Conservation (phyloP, 1,140 invertebrate genomes). For the Carposina sasakii region DNA sequence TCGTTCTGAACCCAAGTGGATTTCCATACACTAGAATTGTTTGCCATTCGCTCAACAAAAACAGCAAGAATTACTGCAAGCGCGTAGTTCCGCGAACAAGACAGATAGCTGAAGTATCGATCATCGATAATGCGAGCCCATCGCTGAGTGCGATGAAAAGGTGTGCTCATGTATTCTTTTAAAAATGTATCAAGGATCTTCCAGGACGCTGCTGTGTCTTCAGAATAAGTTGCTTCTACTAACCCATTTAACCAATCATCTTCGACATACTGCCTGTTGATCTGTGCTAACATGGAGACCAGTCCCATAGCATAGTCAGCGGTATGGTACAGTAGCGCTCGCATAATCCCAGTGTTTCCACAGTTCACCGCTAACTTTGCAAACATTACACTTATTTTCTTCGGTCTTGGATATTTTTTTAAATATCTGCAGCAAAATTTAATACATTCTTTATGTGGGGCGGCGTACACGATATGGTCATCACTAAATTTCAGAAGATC, state of each 20-base stretch:
- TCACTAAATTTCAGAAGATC: background rate
- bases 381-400: background rate
- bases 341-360: too few relatives aligned
- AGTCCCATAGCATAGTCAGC: background rate
- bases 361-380: background rate
- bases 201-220: background rate
- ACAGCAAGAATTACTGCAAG: background rate
- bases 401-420: background rate
- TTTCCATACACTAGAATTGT: background rate
- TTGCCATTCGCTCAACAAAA: background rate
- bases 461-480: background rate
- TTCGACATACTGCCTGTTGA: background rate
- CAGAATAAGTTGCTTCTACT: background rate
- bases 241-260: background rate
- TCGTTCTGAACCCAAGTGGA: background rate
- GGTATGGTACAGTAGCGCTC: background rate
- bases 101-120: background rate
- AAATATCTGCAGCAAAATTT: background rate
- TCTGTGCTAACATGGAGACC: background rate
- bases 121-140: background rate
- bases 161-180: background rate
- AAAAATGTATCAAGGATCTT: background rate
- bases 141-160: background rate
- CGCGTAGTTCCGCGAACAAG: background rate
- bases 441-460: background rate